A percentile compares a stretch with the other conserved stretches of the same genome.
Evolutionary conservation across 2,888 invertebrate genomes (phyloP).

Genomic region (Cantharis rufa): DNA sequence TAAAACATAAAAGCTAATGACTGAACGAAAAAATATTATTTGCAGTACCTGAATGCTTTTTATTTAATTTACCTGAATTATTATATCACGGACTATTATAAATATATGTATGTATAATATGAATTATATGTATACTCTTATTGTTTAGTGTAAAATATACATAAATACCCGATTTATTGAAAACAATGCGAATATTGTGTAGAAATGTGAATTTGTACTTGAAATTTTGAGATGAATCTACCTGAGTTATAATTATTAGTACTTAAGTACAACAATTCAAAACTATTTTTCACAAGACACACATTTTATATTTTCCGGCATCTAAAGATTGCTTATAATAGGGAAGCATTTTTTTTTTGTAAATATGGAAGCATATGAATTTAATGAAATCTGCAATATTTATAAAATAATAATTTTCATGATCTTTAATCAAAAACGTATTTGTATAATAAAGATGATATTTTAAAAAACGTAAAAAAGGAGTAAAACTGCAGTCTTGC

Average conservation of each 20-base stretch:
- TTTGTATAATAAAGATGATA: too few relatives aligned
- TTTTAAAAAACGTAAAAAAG: not conserved
- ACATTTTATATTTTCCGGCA: constrained; percentile 24
- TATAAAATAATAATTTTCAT: not conserved
- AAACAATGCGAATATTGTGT: not conserved
- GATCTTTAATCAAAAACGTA: not conserved
- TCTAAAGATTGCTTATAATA: constrained; percentile 38
- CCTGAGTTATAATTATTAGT: constrained; percentile 32
- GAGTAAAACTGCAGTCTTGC: not conserved
- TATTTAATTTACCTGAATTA: not conserved
- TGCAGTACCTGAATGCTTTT: constrained; percentile 20
- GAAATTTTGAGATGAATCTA: constrained; percentile 31
- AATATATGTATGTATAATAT: not conserved
- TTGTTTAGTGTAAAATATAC: not conserved
- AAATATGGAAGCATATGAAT: constrained; percentile 47
- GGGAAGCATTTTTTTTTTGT: constrained; percentile 48
- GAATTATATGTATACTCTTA: not conserved
- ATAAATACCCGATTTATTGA: not conserved
- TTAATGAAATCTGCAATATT: constrained; percentile 10
- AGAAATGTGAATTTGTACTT: constrained; percentile 26
- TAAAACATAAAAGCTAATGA: constrained; percentile 33
- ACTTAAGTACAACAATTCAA: not conserved
- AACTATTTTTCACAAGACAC: not conserved
- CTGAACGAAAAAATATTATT: constrained; percentile 15
- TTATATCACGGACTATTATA: not conserved